Conservation (phyloP, 2,888 invertebrate species). For the Xylota sylvarum region DNA sequence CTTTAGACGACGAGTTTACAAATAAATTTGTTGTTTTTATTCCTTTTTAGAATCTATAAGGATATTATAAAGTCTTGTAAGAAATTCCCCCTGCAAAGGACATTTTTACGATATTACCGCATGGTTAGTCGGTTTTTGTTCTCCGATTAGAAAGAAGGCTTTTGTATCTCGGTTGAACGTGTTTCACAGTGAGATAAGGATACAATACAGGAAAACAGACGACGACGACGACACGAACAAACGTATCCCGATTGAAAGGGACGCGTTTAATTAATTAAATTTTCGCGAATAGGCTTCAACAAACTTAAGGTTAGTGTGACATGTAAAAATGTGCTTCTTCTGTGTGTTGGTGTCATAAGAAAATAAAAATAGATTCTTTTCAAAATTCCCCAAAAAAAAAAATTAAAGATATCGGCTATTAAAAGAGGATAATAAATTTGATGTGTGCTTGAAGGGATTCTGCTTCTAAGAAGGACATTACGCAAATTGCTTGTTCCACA, state of each 20-base stretch:
- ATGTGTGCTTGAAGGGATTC: constrained; percentile 57
- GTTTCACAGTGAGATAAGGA: constrained; percentile 19
- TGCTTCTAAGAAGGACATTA: constrained; percentile 49
- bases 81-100: constrained; percentile 1
- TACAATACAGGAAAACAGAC: constrained; percentile 16
- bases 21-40: constrained; percentile 3
- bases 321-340: constrained; percentile 34
- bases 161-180: constrained; percentile 4
- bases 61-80: neutral
- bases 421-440: constrained; percentile 32
- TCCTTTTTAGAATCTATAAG: neutral
- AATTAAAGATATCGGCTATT: neutral
- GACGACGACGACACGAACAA: neutral
- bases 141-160: neutral
- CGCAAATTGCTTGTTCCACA: constrained; percentile 31
- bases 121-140: constrained; percentile 2
- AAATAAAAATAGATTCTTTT: neutral
- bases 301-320: constrained; percentile 50
- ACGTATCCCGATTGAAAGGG: neutral
- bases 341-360: constrained; percentile 48
- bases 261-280: constrained; percentile 20
- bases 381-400: constrained; percentile 7
- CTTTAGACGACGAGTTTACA: no score
- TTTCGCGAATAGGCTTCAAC: constrained; percentile 21
- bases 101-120: constrained; percentile 5